A percentile compares a stretch with the other conserved stretches of the same genome.
These are phyloP conservation scores for Batillaria attramentaria DNA, from an alignment of 1,140 invertebrate species.

Conservation along the genomic window DNA sequence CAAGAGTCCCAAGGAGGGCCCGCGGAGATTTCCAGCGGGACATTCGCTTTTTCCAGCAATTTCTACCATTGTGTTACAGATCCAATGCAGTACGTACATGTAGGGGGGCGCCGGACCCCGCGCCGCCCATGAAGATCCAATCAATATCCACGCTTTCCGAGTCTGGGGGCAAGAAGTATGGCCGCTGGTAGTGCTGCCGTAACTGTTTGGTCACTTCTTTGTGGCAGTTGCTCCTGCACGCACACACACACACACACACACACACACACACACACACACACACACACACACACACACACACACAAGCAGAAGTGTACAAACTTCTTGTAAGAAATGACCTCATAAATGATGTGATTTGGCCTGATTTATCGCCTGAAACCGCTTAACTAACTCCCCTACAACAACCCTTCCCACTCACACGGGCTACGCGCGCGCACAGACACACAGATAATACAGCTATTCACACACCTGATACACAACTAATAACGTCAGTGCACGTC, in stretches of 20 bases:
- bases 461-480: too few relatives aligned
- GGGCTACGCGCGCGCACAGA: too few relatives aligned
- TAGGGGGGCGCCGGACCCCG: slow-evolving; percentile 79
- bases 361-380: neutral
- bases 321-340: too few relatives aligned
- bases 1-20: too few relatives aligned
- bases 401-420: neutral
- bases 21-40: too few relatives aligned
- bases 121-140: slow-evolving; percentile 96
- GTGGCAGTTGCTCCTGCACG: slow-evolving; percentile 89
- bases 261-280: slow-evolving; percentile 10
- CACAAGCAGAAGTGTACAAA: neutral
- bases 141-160: slow-evolving; percentile 88
- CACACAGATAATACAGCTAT: too few relatives aligned
- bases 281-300: neutral
- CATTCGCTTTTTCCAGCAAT: too few relatives aligned
- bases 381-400: neutral
- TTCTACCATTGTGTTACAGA: too few relatives aligned
- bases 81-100: slow-evolving; percentile 3
- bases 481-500: too few relatives aligned
- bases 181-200: slow-evolving; percentile 83
- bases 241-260: neutral
- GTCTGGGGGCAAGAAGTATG: slow-evolving; percentile 88
- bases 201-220: slow-evolving; percentile 81
- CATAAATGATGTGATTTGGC: neutral